Percentiles rank a stretch among this genome's conserved stretches.
Conservation (phyloP, 2,113 vertebrate species). For the Numida meleagris region DNA sequence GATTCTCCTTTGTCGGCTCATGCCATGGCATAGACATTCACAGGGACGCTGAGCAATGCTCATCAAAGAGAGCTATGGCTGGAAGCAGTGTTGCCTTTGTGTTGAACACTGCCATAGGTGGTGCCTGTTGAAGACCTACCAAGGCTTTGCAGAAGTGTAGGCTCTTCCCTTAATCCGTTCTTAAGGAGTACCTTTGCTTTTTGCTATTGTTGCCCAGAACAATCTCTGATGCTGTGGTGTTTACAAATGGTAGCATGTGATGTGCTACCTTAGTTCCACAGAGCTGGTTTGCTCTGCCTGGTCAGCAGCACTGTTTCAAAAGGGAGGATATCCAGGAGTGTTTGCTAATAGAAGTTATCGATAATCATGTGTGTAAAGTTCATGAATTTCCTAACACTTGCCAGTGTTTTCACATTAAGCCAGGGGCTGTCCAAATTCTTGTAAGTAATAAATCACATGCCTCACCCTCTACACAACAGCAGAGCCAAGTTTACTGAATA, state of each 20-base stretch:
- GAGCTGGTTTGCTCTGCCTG: neutral
- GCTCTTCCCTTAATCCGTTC: neutral
- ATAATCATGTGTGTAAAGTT: constrained; percentile 41
- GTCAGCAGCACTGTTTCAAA: constrained; percentile 13
- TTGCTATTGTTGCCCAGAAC: neutral
- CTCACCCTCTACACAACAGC: constrained; percentile 39
- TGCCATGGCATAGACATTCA: neutral
- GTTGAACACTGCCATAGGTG: neutral
- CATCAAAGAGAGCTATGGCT: neutral
- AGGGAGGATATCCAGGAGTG: constrained; percentile 41
- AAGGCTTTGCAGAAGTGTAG: neutral
- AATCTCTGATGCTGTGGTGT: neutral
- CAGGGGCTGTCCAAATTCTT: constrained; percentile 64
- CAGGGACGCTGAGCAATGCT: neutral
- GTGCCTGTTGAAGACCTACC: neutral
- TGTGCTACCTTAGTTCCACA: neutral
- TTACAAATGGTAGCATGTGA: neutral
- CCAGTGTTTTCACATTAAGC: constrained; percentile 50
- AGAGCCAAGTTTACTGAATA: constrained; percentile 48
- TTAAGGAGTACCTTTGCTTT: neutral
- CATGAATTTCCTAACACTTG: constrained; percentile 47
- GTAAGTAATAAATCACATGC: constrained; percentile 63
- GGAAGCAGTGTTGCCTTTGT: fast-evolving
- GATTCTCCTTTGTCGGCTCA: neutral
- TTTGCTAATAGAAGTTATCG: constrained; percentile 47